Evolutionary conservation across 2,113 vertebrate genomes (phyloP), one percentile per base, ranked within the genome.

Genomic region (Phrynosoma blainvillii): DNA sequence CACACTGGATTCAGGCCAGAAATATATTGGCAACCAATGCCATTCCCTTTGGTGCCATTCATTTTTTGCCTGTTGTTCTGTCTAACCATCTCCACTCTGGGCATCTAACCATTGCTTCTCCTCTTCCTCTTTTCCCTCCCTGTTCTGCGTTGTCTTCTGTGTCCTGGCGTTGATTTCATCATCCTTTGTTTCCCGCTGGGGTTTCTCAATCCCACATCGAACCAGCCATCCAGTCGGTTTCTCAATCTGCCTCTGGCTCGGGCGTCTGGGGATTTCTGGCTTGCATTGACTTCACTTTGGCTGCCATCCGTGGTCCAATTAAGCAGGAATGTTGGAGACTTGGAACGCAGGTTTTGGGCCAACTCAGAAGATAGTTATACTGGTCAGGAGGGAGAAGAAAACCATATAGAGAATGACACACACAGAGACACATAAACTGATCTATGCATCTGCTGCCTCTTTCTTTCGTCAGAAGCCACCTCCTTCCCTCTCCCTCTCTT

Each of bases 241-340:
- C 68, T 70, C 85, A 79, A 42, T 52, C 68, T 5, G n/a, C 27
- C 42, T 30, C 36, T 36, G 36, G 36, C 36, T 66, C 66, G 30
- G 65, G 81, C 25, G 5, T 14, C 25, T 8, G 42, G 42, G 23
- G 42, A 18, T 12, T 36, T 80, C 14, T 73, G 65, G n/a, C 47
- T 56, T 52, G n/a, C 27, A 47, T 73, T 59, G 47, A 87, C 78
- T 80, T 80, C 36, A 80, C 47, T 20, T 68, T 87, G 85, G 85
- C 85, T 8, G 47, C 77, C 14, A 6, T 54, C 85, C 85, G 27
- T 25, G 5, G 36, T 16, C 42, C 68, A 56, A 80, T 87, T 87
- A 80, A 40, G 85, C 77, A 40, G 56, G 73, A 76, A 85, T 85
- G 54, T 73, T 20, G 73, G 66, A 54, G 32, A 32, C 56, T 62